These are phyloP conservation scores for Lethenteron camtschaticum DNA, from an alignment of 2,113 vertebrate species.

Conservation along the genomic window DNA sequence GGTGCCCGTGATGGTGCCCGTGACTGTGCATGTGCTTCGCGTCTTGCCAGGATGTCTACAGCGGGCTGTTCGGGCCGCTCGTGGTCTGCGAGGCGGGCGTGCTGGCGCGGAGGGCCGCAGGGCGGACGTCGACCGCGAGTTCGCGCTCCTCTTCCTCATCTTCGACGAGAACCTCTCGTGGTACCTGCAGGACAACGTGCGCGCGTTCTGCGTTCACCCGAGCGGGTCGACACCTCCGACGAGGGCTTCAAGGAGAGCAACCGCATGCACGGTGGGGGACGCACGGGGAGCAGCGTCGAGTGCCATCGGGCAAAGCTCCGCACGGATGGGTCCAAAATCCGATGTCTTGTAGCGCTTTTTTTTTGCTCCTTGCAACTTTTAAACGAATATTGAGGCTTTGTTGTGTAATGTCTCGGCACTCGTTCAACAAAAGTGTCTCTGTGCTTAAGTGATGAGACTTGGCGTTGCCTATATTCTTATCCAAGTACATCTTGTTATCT, in stretches of 20 bases:
- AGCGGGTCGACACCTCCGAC: conserved; percentile 17
- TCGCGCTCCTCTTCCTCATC: conserved; percentile 63
- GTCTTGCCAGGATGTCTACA: conserved; percentile 38
- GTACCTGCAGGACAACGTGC: conserved; percentile 40
- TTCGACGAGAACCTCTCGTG: conserved; percentile 88
- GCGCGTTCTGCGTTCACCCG: conserved; percentile 12
- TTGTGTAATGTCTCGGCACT: too few relatives aligned
- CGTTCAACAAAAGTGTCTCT: too few relatives aligned
- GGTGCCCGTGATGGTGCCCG: background rate
- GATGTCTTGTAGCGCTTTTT: too few relatives aligned
- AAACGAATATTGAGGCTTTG: too few relatives aligned
- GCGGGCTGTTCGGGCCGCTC: conserved; percentile 70
- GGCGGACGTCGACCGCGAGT: conserved; percentile 26
- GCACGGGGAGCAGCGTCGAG: background rate
- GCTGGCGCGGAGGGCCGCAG: conserved; percentile 26
- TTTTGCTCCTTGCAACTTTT: too few relatives aligned
- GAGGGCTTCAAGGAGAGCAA: conserved; percentile 21
- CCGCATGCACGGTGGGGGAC: conserved; percentile 32
- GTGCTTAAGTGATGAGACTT: too few relatives aligned
- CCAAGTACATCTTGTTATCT: too few relatives aligned
- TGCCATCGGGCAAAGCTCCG: too few relatives aligned
- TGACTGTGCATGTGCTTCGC: conserved; percentile 5
- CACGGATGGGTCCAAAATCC: too few relatives aligned
- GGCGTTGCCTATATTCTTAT: too few relatives aligned
- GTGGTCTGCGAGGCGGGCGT: conserved; percentile 52